Base-by-base conservation (phyloP, 2,888 invertebrate species). In the Hylaea fasciaria region DNA sequence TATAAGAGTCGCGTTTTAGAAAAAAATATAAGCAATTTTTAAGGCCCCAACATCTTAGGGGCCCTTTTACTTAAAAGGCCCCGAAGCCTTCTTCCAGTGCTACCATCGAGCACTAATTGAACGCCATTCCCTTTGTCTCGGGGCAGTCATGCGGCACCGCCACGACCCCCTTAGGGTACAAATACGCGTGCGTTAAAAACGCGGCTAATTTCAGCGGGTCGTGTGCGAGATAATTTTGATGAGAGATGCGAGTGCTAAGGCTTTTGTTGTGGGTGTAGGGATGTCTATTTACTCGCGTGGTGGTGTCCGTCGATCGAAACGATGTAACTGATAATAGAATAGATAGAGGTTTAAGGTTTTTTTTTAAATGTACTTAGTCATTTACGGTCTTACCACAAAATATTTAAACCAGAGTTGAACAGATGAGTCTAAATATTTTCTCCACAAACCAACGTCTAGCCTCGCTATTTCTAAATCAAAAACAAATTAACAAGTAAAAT, bases 141-240 rank as follows among this genome's bases (percentile, higher is more conserved):
- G 35, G 74, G 74, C 74, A 59, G 60, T 74, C 74, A 71, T 72
- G 74, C 69, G 45, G 68, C 70, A 62, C 57, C 57, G 57, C 39
- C 71, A 72, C 69, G 72, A 70, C 56, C 57, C 66, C 70, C 72
- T n/a, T 10, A 49, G n/a, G 49, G 40, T 39, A 10, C 44, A 13
- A 49, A 22, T 17, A 48, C 22, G 16, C n/a, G n/a, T 46, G 39
- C 32, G 16, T 43, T 49, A 53, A 58, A 57, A 50, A 44, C 49
- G 44, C 13, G 28, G 47, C 57, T 51, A 51, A 51, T 51, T 57
- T 47, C 39, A 35, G 13, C 17, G 40, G 32, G 22, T 41, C 57
- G 13, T 51, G 40, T 41, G 45, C 29, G 29, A 17, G 39, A n/a
- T 51, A 32, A 46, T 51, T 46, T 40, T 40, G 41, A 58, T 58